Percentiles rank a stretch among this genome's conserved stretches.
phyloP scores from a whole-genome alignment of 2,888 invertebrate genomes.

The Caenorhabditis sulstoni region DNA sequence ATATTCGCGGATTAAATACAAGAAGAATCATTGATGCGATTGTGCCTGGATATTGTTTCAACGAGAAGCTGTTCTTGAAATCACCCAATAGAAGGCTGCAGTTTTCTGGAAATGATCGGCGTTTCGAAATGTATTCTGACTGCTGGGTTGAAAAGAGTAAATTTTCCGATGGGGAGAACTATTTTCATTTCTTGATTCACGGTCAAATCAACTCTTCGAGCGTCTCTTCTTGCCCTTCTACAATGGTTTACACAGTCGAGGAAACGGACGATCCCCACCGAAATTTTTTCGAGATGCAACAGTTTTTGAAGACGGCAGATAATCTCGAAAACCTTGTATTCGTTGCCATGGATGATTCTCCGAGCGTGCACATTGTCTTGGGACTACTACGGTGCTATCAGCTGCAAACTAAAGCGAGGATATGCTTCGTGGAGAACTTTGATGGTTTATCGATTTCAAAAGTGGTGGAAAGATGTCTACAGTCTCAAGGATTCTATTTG shows the following conservation, averaged over 20 bases:
- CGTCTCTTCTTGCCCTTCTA: neutral
- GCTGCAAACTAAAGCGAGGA: slow-evolving; percentile 1
- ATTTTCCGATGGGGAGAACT: neutral
- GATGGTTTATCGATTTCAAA: slow-evolving; percentile 7
- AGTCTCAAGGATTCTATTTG: neutral
- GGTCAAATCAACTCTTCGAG: no score
- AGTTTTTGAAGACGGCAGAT: neutral
- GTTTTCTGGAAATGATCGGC: neutral
- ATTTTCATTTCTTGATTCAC: no score
- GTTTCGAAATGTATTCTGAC: slow-evolving; percentile 9
- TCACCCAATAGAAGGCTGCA: slow-evolving; percentile 8
- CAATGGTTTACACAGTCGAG: neutral
- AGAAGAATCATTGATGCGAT: slow-evolving; percentile 18
- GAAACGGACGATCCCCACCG: neutral
- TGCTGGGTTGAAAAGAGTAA: neutral
- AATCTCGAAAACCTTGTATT: slow-evolving; percentile 7
- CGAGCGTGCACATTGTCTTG: slow-evolving; percentile 18
- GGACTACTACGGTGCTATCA: slow-evolving; percentile 45
- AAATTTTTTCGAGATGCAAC: slow-evolving; percentile 25
- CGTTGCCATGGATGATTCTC: slow-evolving; percentile 6
- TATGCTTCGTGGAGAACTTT: slow-evolving; percentile 48
- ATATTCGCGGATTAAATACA: slow-evolving; percentile 21
- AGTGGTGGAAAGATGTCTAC: neutral
- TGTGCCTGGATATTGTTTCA: slow-evolving; percentile 65
- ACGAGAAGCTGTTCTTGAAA: slow-evolving; percentile 25